These are phyloP conservation scores for Neodiprion virginianus DNA, from an alignment of 1,140 invertebrate species.

Conservation along the genomic window DNA sequence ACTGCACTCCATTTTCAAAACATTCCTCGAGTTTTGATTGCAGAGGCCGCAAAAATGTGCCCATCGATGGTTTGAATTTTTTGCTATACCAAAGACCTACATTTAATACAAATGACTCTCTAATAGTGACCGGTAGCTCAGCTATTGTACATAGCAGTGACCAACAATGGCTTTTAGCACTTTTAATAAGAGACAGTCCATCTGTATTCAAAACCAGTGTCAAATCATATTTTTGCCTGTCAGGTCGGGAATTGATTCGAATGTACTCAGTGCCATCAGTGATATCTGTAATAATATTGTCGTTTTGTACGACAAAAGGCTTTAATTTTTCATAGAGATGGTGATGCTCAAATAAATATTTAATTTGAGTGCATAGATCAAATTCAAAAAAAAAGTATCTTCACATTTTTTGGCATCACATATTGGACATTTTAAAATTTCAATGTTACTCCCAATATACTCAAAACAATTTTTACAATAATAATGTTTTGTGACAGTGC, in stretches of 20 bases:
- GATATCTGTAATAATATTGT: conserved; percentile 22
- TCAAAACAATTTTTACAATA: conserved; percentile 27
- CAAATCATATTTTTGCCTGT: conserved; percentile 25
- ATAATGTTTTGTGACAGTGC: conserved; percentile 23
- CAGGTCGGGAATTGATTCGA: conserved; percentile 21
- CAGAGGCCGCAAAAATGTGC: conserved; percentile 33
- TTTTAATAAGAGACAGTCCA: conserved; percentile 24
- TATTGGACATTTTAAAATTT: conserved; percentile 15
- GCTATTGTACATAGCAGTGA: conserved; percentile 23
- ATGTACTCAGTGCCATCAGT: conserved; percentile 32
- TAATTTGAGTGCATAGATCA: conserved; percentile 21
- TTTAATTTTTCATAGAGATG: conserved; percentile 24
- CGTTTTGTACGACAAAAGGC: not conserved
- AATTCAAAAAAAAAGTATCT: conserved; percentile 9
- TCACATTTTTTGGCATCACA: conserved; percentile 8
- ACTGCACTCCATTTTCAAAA: conserved; percentile 30
- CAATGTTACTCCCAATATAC: conserved; percentile 12
- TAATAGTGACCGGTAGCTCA: conserved; percentile 24
- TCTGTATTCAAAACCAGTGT: conserved; percentile 25
- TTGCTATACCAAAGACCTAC: conserved; percentile 29
- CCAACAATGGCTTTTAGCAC: conserved; percentile 21
- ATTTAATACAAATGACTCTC: conserved; percentile 24
- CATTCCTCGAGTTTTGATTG: conserved; percentile 25
- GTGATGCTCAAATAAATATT: conserved; percentile 22
- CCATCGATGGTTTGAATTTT: conserved; percentile 26